Evolutionary conservation across 1,140 invertebrate genomes (phyloP).

Genomic region (Tetragonula clypearis): DNA sequence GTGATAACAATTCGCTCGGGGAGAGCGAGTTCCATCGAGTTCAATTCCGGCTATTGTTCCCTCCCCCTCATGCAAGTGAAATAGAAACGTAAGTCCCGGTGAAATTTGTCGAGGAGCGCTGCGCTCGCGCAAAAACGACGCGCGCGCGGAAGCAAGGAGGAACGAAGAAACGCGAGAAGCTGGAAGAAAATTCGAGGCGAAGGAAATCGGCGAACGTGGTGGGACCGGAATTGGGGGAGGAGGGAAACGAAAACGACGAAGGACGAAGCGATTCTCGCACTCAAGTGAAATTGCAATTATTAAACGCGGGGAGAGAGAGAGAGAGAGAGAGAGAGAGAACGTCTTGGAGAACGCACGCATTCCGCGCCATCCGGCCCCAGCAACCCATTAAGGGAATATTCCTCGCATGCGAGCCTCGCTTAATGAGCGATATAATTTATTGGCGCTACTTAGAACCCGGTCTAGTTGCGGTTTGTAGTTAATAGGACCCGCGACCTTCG

Average conservation of each 20-base stretch:
- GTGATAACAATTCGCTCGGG: slow-evolving; percentile 10
- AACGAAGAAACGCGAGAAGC: too few relatives aligned
- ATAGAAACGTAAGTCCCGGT: slow-evolving; percentile 14
- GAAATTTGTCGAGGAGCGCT: background rate
- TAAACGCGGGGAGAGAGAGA: background rate
- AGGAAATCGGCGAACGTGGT: too few relatives aligned
- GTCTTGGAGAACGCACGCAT: slow-evolving; percentile 53
- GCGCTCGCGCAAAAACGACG: too few relatives aligned
- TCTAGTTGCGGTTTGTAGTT: slow-evolving; percentile 61
- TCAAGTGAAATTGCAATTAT: slow-evolving; percentile 61
- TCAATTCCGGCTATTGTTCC: slow-evolving; percentile 18
- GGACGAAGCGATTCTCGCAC: slow-evolving; percentile 39
- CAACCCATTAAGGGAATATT: slow-evolving; percentile 70
- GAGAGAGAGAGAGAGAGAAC: background rate
- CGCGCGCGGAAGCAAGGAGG: too few relatives aligned
- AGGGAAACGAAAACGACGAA: background rate
- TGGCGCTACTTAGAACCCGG: slow-evolving; percentile 55
- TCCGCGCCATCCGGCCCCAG: slow-evolving; percentile 28
- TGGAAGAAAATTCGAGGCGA: too few relatives aligned
- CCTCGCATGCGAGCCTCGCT: slow-evolving; percentile 60
- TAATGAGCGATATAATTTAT: slow-evolving; percentile 74
- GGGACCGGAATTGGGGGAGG: too few relatives aligned
- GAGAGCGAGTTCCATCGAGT: background rate
- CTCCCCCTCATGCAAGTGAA: slow-evolving; percentile 18
- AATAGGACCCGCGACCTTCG: slow-evolving; percentile 64